A percentile compares a stretch with the other conserved stretches of the same genome.
Evolutionary conservation across 1,140 invertebrate genomes (phyloP).

Genomic region (Phthorimaea operculella): DNA sequence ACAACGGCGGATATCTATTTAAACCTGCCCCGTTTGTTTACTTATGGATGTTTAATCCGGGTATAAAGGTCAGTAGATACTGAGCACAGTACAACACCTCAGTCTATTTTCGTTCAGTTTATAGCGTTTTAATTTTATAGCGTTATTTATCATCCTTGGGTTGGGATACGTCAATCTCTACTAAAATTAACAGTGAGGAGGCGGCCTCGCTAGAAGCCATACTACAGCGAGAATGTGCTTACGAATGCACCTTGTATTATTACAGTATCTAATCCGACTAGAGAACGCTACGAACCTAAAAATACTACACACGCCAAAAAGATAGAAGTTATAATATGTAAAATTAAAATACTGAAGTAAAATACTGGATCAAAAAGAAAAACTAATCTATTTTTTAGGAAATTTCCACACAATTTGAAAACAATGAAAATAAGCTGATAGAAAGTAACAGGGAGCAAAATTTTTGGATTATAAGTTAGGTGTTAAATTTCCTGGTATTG

Average conservation of each 20-base stretch:
- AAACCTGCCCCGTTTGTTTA: background rate
- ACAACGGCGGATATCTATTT: background rate
- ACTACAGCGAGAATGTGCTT: conserved; percentile 1
- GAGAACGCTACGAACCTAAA: background rate
- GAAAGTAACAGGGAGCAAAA: too few relatives aligned
- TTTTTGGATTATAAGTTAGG: too few relatives aligned
- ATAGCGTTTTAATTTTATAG: background rate
- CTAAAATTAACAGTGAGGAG: background rate
- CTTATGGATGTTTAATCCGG: too few relatives aligned
- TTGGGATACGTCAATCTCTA: background rate
- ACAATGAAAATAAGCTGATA: too few relatives aligned
- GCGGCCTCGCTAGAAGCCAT: background rate
- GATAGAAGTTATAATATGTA: too few relatives aligned
- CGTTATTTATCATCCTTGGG: background rate
- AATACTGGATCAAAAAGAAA: too few relatives aligned
- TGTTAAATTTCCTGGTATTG: too few relatives aligned
- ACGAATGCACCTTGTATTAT: background rate
- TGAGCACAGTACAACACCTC: background rate
- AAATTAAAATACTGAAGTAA: too few relatives aligned
- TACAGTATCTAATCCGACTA: background rate
- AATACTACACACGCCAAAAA: conserved; percentile 18
- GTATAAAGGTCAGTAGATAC: background rate
- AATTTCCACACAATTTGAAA: too few relatives aligned
- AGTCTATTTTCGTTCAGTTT: background rate
- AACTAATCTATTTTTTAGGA: too few relatives aligned